Base-by-base conservation (phyloP, 92 coral and sea anemone genomes). In the Actinostola sp. region DNA sequence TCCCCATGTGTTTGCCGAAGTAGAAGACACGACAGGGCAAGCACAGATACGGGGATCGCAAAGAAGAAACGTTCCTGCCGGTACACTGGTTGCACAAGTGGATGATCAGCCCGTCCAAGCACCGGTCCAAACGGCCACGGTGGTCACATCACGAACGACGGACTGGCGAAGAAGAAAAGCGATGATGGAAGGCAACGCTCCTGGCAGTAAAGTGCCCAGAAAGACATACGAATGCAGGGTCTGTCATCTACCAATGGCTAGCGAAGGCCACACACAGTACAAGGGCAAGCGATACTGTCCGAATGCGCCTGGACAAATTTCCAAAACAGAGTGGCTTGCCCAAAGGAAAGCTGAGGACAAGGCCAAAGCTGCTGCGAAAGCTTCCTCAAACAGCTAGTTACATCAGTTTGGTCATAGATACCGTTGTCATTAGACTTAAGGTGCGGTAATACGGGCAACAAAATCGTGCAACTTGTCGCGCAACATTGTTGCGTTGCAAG, bases 201-300 rank as follows among this genome's bases (percentile, higher is more conserved):
- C 81, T 1, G 32, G 41, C 13, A 60, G 44, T 25, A 65, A 73
- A 19, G 65, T 50, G 24, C 70, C 44, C 0, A 25, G 71, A 48
- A 61, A 52, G 34, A 12, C 42, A 9, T 81, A 73, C 27, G 50
- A 61, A 10, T 73, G 76, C 32, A 58, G 57, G 10, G 64, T 53
- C 11, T 73, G 76, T 34, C 2, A 27, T 1, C 42, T 51, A 50
- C 81, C 81, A 0, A 69, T 63, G 64, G 72, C 54, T 0, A 63
- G 58, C 1, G 76, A 45, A 13, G 81, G 86, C 38, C 81, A 81
- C 75, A 52, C 76, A 1, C 86, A 81, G n/a, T 81, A 63, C 60
- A 38, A 59, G 28, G 86, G 86, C 15, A 58, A 73, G 66, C 34
- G 68, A 10, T 81, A 81, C 42, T 81, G 80, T 35, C 79, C 85